phyloP scores from a whole-genome alignment of 2,888 invertebrate genomes.

The Lottia scabra region DNA sequence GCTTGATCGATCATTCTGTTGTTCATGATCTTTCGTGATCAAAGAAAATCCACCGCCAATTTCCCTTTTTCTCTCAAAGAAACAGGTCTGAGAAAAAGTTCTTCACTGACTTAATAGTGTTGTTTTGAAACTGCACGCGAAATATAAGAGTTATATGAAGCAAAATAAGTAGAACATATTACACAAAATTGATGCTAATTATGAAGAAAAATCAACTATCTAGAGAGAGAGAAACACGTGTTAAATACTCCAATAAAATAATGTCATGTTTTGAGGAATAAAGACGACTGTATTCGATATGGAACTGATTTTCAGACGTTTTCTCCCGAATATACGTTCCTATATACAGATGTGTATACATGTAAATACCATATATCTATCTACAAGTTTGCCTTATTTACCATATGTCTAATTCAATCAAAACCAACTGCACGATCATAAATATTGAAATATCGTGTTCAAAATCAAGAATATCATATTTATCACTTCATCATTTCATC shows the following conservation, averaged over 20 bases:
- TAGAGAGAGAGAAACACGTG: too few relatives aligned
- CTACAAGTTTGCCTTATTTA: background rate
- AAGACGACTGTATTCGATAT: too few relatives aligned
- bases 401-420: constrained; percentile 1
- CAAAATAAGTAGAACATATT: background rate
- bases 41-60: background rate
- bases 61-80: background rate
- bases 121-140: background rate
- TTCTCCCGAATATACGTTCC: too few relatives aligned
- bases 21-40: background rate
- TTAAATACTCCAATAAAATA: too few relatives aligned
- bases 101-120: background rate
- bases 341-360: background rate
- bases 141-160: background rate
- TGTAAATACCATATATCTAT: background rate
- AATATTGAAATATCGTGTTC: too few relatives aligned
- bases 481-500: too few relatives aligned
- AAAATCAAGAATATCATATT: too few relatives aligned
- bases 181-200: background rate
- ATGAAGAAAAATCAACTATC: too few relatives aligned
- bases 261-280: too few relatives aligned
- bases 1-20: constrained; percentile 1
- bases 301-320: too few relatives aligned
- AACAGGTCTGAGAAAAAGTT: background rate
- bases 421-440: background rate